phyloP scores from a whole-genome alignment of 1,140 invertebrate species.

The Zaprionus gabonicus region DNA sequence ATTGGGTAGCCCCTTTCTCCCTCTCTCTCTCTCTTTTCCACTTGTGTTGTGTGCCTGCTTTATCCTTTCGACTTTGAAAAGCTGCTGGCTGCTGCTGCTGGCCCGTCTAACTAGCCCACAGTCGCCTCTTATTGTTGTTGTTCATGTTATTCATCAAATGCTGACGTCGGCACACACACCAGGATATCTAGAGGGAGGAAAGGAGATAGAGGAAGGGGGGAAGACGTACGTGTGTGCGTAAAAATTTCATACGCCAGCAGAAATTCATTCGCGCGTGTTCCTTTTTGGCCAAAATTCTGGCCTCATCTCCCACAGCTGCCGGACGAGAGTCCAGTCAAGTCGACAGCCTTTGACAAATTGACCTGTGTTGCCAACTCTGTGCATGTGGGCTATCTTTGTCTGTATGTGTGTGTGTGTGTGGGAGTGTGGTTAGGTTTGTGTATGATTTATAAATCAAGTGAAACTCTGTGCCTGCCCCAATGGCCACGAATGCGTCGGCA shows the following conservation, averaged over 20 bases:
- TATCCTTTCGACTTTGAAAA: conserved; percentile 42
- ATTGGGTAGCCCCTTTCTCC: conserved; percentile 33
- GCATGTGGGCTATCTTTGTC: background rate
- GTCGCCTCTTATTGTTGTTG: conserved; percentile 29
- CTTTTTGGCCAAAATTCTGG: conserved; percentile 23
- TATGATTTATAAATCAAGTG: conserved; percentile 50
- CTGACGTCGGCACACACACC: conserved; percentile 57
- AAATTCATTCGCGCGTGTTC: conserved; percentile 70
- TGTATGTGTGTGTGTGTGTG: conserved; percentile 1
- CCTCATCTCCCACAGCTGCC: background rate
- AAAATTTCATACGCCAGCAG: conserved; percentile 74
- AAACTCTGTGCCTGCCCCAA: conserved; percentile 11
- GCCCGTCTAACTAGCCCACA: conserved; percentile 26
- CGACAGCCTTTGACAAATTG: conserved; percentile 53
- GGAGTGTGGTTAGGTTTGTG: conserved; percentile 18
- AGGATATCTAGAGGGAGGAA: conserved; percentile 6
- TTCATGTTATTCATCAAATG: conserved; percentile 47
- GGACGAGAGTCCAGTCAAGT: conserved; percentile 28
- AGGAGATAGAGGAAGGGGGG: conserved; percentile 3
- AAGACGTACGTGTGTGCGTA: conserved; percentile 46
- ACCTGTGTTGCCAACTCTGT: conserved; percentile 20
- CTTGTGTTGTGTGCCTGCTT: conserved; percentile 10
- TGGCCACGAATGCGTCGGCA: conserved; percentile 1
- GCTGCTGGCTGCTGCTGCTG: conserved; percentile 49
- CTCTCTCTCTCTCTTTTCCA: background rate